Base-by-base conservation (phyloP, 2,113 vertebrate genomes). In the Strix aluco region DNA sequence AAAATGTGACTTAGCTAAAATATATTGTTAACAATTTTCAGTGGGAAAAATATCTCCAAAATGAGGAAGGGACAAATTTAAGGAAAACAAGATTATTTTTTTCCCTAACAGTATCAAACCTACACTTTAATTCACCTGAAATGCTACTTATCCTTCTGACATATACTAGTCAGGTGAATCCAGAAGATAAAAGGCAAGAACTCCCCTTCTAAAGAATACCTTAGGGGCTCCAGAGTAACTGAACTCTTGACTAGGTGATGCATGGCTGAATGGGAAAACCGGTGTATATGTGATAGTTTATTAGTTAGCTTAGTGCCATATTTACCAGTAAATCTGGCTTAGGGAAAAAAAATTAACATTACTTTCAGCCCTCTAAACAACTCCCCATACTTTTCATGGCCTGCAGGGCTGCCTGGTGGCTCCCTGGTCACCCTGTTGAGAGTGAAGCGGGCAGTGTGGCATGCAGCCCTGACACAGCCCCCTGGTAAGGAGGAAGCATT, bases 1-100 rank as follows among this genome's bases (percentile, higher is more conserved):
- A 90, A 97, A 86, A 94, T n/a, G 11, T 67, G 29, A 88, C 86
- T 85, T 96, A 92, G 14, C 49, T 72, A 79, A 88, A 90, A 80
- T 61, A 57, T 4, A 69, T 40, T 63, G 34, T 15, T 52, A 78
- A 73, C 15, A 70, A 40, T 86, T 88, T 94, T 82, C 59, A 52
- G 19, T 44, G 9, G 32, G 23, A 71, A 5, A 90, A 80, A 75
- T 66, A 58, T 5, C 26, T 67, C n/a, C 62, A 78, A 77, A 94
- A 63, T 26, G 3, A 88, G 3, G 16, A 80, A 70, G 29, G 19
- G 38, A 72, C 10, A 79, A 79, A 67, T 27, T n/a, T 44, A 59
- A 63, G 32, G 4, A 26, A 81, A 84, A 59, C 29, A 40, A 58
- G 9, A 5, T 29, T n/a, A 5, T 23, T 36, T 67, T 79, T 78